phyloP scores from a whole-genome alignment of 2,888 invertebrate species.

The Yponomeuta evonymella region DNA sequence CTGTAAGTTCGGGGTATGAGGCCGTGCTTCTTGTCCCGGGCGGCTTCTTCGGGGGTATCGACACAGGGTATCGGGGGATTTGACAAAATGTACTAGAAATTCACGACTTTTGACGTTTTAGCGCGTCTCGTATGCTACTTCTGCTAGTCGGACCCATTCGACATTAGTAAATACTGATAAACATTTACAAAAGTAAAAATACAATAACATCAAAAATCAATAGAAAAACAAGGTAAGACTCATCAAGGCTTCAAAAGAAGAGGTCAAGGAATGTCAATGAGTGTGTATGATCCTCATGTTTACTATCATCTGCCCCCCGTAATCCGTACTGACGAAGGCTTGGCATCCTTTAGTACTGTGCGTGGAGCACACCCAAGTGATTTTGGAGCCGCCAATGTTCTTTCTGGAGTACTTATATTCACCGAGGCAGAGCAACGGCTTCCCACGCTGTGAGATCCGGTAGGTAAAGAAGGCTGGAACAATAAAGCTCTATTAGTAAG shows the following conservation, averaged over 20 bases:
- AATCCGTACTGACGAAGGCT: background rate
- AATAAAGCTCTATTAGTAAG: background rate
- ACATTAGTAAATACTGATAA: too few species aligned
- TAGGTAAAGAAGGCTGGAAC: conserved; percentile 5
- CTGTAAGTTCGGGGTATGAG: too few species aligned
- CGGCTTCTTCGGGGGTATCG: too few species aligned
- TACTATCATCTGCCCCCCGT: background rate
- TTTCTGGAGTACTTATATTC: conserved; percentile 6
- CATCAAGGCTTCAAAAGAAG: background rate
- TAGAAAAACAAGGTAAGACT: background rate
- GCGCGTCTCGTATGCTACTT: too few species aligned
- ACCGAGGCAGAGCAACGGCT: background rate
- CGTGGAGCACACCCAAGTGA: conserved; percentile 28
- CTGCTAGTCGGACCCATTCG: too few species aligned
- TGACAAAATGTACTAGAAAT: too few species aligned
- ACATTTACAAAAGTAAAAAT: background rate
- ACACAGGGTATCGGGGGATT: too few species aligned
- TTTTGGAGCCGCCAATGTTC: conserved; percentile 14
- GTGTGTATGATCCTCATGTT: background rate
- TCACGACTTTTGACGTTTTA: too few species aligned
- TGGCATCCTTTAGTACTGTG: conserved; percentile 26
- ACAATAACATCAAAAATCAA: background rate
- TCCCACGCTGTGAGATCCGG: background rate
- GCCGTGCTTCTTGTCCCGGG: too few species aligned
- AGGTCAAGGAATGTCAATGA: background rate